Evolutionary conservation across 2,113 vertebrate species (phyloP).

Genomic region (Gulo gulo): DNA sequence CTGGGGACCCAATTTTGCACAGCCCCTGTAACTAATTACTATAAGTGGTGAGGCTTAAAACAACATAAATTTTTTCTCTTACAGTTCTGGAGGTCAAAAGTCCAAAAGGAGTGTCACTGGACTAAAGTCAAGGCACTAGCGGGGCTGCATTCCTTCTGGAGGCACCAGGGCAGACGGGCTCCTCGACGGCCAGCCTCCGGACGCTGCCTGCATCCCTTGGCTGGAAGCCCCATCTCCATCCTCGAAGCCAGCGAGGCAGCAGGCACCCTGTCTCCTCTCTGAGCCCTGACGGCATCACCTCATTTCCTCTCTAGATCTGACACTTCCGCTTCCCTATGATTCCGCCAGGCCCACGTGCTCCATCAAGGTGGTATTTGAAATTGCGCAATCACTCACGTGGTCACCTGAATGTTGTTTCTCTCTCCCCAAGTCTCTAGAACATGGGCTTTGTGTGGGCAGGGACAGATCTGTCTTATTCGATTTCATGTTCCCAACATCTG

Average conservation of each 20-base stretch:
- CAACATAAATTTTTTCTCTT: neutral
- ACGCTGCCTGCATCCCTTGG: neutral
- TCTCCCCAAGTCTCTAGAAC: neutral
- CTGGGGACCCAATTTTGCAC: fast-evolving
- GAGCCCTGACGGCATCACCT: neutral
- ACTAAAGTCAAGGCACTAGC: neutral
- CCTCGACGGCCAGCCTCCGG: neutral
- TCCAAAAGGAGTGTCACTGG: neutral
- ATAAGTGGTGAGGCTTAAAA: neutral
- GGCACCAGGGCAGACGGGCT: too few relatives aligned
- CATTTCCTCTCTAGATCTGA: neutral
- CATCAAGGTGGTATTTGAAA: neutral
- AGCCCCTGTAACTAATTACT: neutral
- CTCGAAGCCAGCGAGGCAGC: neutral
- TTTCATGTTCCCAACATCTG: neutral
- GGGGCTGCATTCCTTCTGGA: too few relatives aligned
- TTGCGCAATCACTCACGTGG: neutral
- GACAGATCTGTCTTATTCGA: neutral
- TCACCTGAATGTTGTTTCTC: neutral
- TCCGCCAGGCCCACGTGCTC: neutral
- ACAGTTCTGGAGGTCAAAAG: neutral
- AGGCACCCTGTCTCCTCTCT: neutral
- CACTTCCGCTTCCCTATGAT: neutral
- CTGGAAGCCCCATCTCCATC: neutral
- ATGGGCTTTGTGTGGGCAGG: neutral